Base-by-base conservation (phyloP, 2,888 invertebrate species). In the Opisthograptis luteolata region DNA sequence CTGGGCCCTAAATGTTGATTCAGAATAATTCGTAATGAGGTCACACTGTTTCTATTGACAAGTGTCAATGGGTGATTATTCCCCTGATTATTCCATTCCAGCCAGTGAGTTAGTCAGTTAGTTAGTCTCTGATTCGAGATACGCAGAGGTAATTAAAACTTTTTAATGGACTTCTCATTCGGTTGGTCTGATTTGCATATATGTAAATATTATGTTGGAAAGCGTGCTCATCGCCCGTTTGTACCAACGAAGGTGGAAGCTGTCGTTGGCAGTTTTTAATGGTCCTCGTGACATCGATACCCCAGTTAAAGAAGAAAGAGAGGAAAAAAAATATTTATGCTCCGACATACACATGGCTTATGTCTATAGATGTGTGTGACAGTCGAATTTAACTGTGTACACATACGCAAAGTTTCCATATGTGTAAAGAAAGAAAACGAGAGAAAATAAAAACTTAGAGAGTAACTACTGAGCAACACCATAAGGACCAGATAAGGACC, bases 241-340 rank as follows among this genome's bases (percentile, higher is more conserved):
- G 66, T 53, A 59, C 62, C 54, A 59, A 43, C 52, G 51, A 60
- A 57, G 65, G 58, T 58, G 59, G 32, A 57, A 53, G 46, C 49
- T 43, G 52, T 74, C 72, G 55, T 81, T 75, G 79, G 79, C 79
- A 61, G 41, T 62, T 74, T 79, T 74, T 74, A 79, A 81, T 76
- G 59, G 64, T 58, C 50, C 62, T 58, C 45, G 51, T 52, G 24
- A 17, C 24, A 22, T 22, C 24, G 25, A 22, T 6, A 9, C 10
- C 12, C 43, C n/a, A n/a, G n/a, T n/a, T n/a, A n/a, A n/a, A n/a
- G n/a, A n/a, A n/a, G n/a, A n/a, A n/a, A n/a, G n/a, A n/a, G n/a
- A n/a, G n/a, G n/a, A n/a, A n/a, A n/a, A n/a, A n/a, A n/a, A n/a
- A n/a, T n/a, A n/a, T n/a, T n/a, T n/a, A n/a, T n/a, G n/a, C n/a